Evolutionary conservation across 2,888 invertebrate genomes (phyloP).

Genomic region (Candidula unifasciata): DNA sequence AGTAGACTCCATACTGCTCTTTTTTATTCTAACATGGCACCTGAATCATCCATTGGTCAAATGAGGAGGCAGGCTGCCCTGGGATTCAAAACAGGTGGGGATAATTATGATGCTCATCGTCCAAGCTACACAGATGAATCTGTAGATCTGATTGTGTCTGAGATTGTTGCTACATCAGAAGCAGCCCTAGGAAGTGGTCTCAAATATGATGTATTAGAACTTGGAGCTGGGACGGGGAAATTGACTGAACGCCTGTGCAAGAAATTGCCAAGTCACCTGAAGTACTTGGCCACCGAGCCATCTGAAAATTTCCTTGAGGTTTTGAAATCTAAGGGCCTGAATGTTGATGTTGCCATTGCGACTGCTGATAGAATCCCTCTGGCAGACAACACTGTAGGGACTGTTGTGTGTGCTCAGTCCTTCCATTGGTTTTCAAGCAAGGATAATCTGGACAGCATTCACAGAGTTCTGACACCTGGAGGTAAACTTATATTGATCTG

Average conservation of each 20-base stretch:
- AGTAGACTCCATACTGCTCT: neutral
- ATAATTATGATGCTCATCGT: slow-evolving; percentile 59
- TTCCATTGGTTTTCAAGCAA: slow-evolving; percentile 67
- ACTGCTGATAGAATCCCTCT: slow-evolving; percentile 59
- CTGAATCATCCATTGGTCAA: neutral
- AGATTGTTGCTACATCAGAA: neutral
- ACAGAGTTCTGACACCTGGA: slow-evolving; percentile 61
- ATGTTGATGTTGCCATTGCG: slow-evolving; percentile 56
- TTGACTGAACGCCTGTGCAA: slow-evolving; percentile 55
- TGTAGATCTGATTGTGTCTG: slow-evolving; percentile 46
- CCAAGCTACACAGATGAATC: slow-evolving; percentile 63
- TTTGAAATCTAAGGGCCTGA: slow-evolving; percentile 55
- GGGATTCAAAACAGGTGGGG: slow-evolving; percentile 52
- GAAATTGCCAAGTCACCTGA: slow-evolving; percentile 15
- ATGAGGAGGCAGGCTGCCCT: neutral
- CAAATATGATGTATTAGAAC: slow-evolving; percentile 60
- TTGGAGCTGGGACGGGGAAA: slow-evolving; percentile 68
- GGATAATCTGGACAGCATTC: slow-evolving; percentile 59
- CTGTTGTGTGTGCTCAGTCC: slow-evolving; percentile 63
- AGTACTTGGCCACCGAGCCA: slow-evolving; percentile 65
- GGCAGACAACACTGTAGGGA: slow-evolving; percentile 59
- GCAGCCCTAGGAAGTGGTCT: neutral
- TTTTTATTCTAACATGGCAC: neutral
- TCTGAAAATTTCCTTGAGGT: slow-evolving; percentile 59
- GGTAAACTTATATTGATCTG: slow-evolving; percentile 52